A percentile compares a stretch with the other conserved stretches of the same genome.
Evolutionary conservation across 2,888 invertebrate genomes (phyloP).

Genomic region (Cataglyphis livida): DNA sequence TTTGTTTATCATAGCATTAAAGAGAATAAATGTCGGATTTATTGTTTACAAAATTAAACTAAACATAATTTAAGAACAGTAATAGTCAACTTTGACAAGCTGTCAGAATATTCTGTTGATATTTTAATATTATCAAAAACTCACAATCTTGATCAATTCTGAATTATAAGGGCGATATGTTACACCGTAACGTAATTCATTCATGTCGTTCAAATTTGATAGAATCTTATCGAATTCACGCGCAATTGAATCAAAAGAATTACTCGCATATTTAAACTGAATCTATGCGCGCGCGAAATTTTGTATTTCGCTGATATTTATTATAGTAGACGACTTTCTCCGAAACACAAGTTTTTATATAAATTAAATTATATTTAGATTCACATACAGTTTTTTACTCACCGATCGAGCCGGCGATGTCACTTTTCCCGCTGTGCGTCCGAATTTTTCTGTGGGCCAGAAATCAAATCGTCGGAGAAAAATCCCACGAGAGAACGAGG

Average conservation of each 20-base stretch:
- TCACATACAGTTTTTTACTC: conserved; percentile 50
- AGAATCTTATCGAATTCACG: background rate
- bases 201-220: background rate
- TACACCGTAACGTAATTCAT: background rate
- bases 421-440: conserved; percentile 55
- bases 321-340: background rate
- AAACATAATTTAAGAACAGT: background rate
- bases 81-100: background rate
- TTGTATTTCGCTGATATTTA: background rate
- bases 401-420: conserved; percentile 62
- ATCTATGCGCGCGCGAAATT: background rate
- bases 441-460: background rate
- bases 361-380: background rate
- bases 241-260: background rate
- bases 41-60: background rate
- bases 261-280: background rate
- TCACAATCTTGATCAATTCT: background rate
- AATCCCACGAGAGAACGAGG: conserved; percentile 16
- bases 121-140: background rate
- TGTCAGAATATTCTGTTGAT: background rate
- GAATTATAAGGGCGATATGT: background rate
- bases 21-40: conserved; percentile 1
- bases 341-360: background rate
- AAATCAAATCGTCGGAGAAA: conserved; percentile 1
- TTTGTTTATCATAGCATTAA: background rate